Percentiles rank a stretch among this genome's conserved stretches.
These are phyloP conservation scores for Leptinotarsa lineolata DNA, from an alignment of 1,140 invertebrate species.

Conservation along the genomic window DNA sequence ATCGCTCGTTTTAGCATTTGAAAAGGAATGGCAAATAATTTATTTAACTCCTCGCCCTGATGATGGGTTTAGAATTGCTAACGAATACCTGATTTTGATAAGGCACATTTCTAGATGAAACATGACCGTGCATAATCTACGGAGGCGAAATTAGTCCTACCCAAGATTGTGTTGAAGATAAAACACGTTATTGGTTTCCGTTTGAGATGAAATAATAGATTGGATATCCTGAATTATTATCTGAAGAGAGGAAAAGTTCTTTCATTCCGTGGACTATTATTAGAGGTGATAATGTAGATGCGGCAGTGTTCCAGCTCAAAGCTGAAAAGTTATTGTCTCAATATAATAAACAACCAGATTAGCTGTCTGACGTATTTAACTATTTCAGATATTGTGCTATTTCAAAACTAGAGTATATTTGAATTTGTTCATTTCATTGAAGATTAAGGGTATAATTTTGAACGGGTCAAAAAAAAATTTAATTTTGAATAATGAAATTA, in stretches of 20 bases:
- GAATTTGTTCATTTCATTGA: too few species aligned
- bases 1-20: background rate
- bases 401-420: too few species aligned
- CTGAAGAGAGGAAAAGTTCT: background rate
- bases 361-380: too few species aligned
- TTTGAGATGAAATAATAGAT: slow-evolving; percentile 6
- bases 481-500: too few species aligned
- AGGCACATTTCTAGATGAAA: background rate
- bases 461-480: too few species aligned
- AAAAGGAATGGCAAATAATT: background rate
- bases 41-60: background rate
- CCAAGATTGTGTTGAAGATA: background rate
- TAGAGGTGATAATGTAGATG: too few species aligned
- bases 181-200: slow-evolving; percentile 3
- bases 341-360: too few species aligned
- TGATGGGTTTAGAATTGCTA: slow-evolving; percentile 3
- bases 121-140: background rate
- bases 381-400: too few species aligned
- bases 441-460: too few species aligned
- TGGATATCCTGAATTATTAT: background rate
- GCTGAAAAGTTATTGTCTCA: too few species aligned
- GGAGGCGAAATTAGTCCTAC: background rate
- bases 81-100: slow-evolving; percentile 1
- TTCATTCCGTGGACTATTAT: too few species aligned
- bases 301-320: too few species aligned